Conservation (phyloP, 1,140 invertebrate species). For the Thaumatotibia leucotreta region DNA sequence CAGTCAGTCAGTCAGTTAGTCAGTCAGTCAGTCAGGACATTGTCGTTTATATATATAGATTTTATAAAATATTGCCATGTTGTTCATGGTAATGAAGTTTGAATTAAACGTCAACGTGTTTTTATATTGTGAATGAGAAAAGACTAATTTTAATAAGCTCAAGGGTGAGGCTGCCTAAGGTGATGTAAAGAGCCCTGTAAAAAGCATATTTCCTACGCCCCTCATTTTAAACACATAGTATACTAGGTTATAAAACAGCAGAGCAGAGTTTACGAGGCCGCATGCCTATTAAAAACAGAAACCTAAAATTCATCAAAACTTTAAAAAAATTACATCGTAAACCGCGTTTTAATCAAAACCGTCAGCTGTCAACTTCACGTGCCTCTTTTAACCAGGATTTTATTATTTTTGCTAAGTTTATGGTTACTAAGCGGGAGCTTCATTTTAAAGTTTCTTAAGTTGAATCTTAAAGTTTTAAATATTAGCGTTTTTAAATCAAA, state of each 20-base stretch:
- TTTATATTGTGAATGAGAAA: no score
- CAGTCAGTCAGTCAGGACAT: no score
- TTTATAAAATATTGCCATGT: no score
- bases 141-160: no score
- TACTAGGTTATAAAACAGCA: not conserved
- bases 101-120: no score
- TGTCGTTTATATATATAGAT: no score
- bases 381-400: not conserved
- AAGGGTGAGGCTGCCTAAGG: no score
- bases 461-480: not conserved
- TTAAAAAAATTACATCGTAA: slow-evolving; percentile 13
- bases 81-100: no score
- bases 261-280: not conserved
- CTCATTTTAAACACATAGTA: not conserved
- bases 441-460: not conserved
- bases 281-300: slow-evolving; percentile 12
- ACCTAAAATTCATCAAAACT: slow-evolving; percentile 5
- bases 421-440: not conserved
- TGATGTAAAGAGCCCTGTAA: no score
- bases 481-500: not conserved
- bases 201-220: no score
- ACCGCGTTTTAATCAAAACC: slow-evolving; percentile 8
- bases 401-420: not conserved
- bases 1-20: no score
- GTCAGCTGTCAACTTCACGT: slow-evolving; percentile 1